phyloP scores from a whole-genome alignment of 2,797 vertebrate species.

The Borostomias antarcticus region DNA sequence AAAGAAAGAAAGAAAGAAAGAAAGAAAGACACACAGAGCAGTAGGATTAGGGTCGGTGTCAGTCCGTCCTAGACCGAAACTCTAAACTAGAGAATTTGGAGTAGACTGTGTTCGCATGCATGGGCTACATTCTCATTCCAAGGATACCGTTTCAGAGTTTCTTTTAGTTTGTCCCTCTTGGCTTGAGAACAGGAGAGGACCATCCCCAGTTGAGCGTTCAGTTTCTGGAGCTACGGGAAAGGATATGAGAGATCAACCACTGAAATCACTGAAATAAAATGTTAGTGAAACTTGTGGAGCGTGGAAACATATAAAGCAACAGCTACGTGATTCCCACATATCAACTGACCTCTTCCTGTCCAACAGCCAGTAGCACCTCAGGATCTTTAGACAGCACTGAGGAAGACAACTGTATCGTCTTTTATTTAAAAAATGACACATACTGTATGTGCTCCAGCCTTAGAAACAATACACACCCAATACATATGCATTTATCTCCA shows the following conservation, averaged over 20 bases:
- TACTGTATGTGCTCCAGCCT: too few species aligned
- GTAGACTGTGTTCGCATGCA: too few species aligned
- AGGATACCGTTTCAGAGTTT: constrained; percentile 78
- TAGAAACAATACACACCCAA: too few species aligned
- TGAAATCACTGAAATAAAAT: background rate
- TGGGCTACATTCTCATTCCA: too few species aligned
- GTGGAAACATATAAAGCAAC: background rate
- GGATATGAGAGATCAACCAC: background rate
- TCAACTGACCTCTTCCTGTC: constrained; percentile 71
- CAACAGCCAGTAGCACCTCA: constrained; percentile 71
- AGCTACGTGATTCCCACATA: background rate
- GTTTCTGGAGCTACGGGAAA: constrained; percentile 79
- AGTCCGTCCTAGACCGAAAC: background rate
- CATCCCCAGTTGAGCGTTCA: constrained; percentile 83
- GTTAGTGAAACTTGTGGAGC: background rate
- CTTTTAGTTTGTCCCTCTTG: constrained; percentile 79
- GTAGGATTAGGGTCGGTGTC: background rate
- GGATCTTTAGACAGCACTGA: constrained; percentile 70
- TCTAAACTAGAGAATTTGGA: too few species aligned
- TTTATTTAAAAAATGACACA: too few species aligned
- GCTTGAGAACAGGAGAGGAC: constrained; percentile 70
- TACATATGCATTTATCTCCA: too few species aligned
- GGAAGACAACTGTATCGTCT: background rate
- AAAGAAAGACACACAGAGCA: background rate
- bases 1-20: too few species aligned